Percentiles rank a stretch among this genome's conserved stretches.
Evolutionary conservation across 1,140 invertebrate species (phyloP).

Genomic region (Copidosoma floridanum): DNA sequence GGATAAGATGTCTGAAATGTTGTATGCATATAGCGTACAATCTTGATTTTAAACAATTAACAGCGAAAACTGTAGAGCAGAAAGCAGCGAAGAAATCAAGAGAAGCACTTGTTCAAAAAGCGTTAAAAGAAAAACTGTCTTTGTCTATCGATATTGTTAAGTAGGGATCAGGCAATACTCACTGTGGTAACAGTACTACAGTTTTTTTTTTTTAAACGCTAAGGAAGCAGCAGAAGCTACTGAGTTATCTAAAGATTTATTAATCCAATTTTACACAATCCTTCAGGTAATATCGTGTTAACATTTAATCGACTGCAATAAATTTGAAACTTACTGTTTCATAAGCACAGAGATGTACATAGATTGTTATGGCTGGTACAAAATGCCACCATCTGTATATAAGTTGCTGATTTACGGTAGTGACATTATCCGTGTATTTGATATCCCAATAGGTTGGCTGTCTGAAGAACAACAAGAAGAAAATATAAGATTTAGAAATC

Average conservation of each 20-base stretch:
- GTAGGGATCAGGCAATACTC: background rate
- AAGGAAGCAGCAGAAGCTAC: background rate
- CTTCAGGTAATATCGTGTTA: background rate
- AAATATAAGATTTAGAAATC: background rate
- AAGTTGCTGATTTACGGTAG: background rate
- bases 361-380: background rate
- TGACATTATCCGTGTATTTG: background rate
- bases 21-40: background rate
- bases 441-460: background rate
- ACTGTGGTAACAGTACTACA: background rate
- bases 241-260: background rate
- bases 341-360: background rate
- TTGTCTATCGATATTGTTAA: background rate
- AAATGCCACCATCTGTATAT: background rate
- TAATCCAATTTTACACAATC: too few species aligned
- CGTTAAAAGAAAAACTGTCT: too few species aligned
- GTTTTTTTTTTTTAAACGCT: background rate
- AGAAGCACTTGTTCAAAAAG: too few species aligned
- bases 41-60: background rate
- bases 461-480: background rate
- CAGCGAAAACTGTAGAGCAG: background rate
- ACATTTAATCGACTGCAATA: background rate
- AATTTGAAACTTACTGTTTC: background rate
- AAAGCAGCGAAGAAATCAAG: background rate
- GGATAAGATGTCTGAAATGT: background rate